Base-by-base conservation (phyloP, 2,113 vertebrate species). In the Chiloscyllium plagiosum region DNA sequence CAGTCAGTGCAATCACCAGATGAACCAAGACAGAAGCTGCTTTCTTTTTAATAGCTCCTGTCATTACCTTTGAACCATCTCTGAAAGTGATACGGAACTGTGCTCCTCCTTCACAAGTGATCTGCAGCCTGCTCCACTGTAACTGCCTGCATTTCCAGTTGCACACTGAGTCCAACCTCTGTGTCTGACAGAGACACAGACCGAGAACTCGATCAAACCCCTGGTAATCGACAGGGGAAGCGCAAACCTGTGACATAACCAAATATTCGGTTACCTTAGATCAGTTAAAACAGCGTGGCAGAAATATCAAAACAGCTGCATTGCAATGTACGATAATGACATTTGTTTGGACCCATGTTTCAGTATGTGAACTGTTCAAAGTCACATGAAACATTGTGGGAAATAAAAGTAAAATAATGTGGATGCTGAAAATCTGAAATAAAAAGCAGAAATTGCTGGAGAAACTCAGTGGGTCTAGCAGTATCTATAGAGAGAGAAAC, bases 141-240 rank as follows among this genome's bases (percentile, higher is more conserved):
- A 78, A 95, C 90, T 93, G 96, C n/a, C 97, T 96, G 29, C 99
- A 99, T 56, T 96, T 96, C 15, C 97, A 94, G 5, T 97, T 96
- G 61, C 98, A 99, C 0, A 97, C 66, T 0, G 86, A 95, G 96
- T 98, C 97, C 86, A 97, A 97, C 26, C 96, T 96, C 19, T 96
- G 96, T 13, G 96, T 96, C 96, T 69, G 97, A 96, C 99, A 99
- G 78, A 98, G 69, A 96, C 98, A 99, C 96, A 99, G 97, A 0
- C 99, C 98, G 0, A 99, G 97, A 47, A 97, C 96, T 80, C 96
- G 97, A 94, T 99, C 98, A 1, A 98, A 98, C 56, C 98, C 98
- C 22, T 3, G 96, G 85, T 98, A 98, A 66, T 98, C 97, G 42
- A 96, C 96, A 26, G 98, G 97, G 13, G 61, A 95, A 7, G 96